These are phyloP conservation scores for Acronicta aceris DNA, from an alignment of 2,888 invertebrate genomes.

Conservation along the genomic window DNA sequence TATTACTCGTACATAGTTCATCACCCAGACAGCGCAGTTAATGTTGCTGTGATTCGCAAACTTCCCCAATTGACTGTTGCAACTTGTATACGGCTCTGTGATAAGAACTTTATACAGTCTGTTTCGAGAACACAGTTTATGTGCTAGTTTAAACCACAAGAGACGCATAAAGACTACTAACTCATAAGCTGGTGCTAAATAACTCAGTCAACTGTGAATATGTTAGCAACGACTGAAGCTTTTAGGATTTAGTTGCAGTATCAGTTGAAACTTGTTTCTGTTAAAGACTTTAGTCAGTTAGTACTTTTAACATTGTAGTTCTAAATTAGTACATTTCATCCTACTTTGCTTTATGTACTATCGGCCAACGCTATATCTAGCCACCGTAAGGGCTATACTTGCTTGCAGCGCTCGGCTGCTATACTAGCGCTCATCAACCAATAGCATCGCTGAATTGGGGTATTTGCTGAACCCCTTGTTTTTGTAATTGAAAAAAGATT, in stretches of 20 bases:
- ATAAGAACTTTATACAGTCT: conserved; percentile 42
- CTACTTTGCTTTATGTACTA: too few relatives aligned
- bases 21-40: conserved; percentile 10
- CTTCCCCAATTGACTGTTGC: conserved; percentile 30
- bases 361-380: too few relatives aligned
- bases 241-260: conserved; percentile 4
- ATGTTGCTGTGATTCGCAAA: conserved; percentile 24
- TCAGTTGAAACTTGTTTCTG: neutral
- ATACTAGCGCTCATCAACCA: too few relatives aligned
- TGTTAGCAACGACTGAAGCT: conserved; percentile 12
- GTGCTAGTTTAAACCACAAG: conserved; percentile 30
- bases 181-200: conserved; percentile 18
- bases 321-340: too few relatives aligned
- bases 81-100: conserved; percentile 36
- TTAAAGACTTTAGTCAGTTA: too few relatives aligned
- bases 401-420: too few relatives aligned
- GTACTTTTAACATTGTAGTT: too few relatives aligned
- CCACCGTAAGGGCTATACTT: too few relatives aligned
- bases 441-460: too few relatives aligned
- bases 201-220: conserved; percentile 5
- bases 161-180: conserved; percentile 26
- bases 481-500: too few relatives aligned
- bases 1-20: conserved; percentile 3
- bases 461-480: too few relatives aligned
- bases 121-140: conserved; percentile 28